Evolutionary conservation across 2,888 invertebrate genomes (phyloP), one percentile per base, ranked within the genome.

Genomic region (Macrosiphum euphorbiae): DNA sequence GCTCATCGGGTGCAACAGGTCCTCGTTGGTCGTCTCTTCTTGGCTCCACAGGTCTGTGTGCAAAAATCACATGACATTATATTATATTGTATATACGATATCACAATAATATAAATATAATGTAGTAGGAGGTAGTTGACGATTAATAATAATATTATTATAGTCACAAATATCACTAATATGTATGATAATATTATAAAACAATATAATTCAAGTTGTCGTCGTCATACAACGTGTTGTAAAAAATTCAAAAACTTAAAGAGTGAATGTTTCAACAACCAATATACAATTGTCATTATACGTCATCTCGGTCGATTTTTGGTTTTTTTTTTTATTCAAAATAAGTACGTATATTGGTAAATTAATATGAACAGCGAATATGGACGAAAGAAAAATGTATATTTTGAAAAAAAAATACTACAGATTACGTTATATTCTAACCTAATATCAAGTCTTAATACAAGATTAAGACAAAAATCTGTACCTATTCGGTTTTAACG

Each of bases 1-100:
- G 28, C 90, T 90, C 89, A 94, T 94, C 50, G 94, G 94, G 28
- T 94, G 94, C 61, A 90, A 50, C 90, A 94, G 61, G 41, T 94
- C 94, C 16, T 94, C 94, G 61, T 86, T 86, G 61, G 85, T 78
- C 41, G 52, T 44, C 61, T 85, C 85, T 50, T 86, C 90, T 61
- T 90, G 52, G 47, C 50, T 24, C 94, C 94, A 94, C 26, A 90
- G 47, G 41, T 94, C 94, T 94, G 58, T 3, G 67, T n/a, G 16
- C 52, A 52, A 3, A 67, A 67, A 35, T 35, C 67, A 20, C 67
- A 35, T 16, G 0, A 55, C 5, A 61, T 13, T 61, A 28, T 52
- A 52, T 52, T 13, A 13, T 4, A n/a, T 1, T 3, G n/a, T 61
- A 44, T 44, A 35, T 67, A 35, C n/a, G 16, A 55, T 24, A 67